Conservation (phyloP, 2,888 invertebrate species). For the Halictus ligatus region DNA sequence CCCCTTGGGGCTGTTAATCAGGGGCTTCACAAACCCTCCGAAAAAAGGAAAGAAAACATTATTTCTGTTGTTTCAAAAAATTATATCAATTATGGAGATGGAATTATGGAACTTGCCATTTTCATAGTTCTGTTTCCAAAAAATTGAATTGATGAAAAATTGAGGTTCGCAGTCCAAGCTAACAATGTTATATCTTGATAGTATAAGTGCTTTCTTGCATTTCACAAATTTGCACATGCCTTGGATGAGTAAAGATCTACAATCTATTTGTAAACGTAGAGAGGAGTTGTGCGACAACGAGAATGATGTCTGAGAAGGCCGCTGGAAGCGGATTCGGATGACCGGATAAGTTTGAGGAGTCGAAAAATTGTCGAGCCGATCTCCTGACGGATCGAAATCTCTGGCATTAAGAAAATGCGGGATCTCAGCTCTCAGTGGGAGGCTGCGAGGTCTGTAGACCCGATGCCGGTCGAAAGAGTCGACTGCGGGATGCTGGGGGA, state of each 20-base stretch:
- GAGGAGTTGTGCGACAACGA: not conserved
- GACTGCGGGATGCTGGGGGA: constrained; percentile 36
- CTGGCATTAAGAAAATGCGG: constrained; percentile 73
- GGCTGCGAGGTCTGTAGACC: constrained; percentile 54
- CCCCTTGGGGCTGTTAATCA: not conserved
- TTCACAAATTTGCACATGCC: too few relatives aligned
- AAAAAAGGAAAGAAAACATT: not conserved
- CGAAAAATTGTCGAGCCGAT: constrained; percentile 56
- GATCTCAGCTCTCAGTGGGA: constrained; percentile 63
- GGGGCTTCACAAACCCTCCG: not conserved
- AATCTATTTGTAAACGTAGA: too few relatives aligned
- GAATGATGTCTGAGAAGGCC: not conserved
- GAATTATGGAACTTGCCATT: too few relatives aligned
- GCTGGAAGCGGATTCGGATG: not conserved
- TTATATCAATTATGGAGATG: too few relatives aligned
- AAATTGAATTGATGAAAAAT: too few relatives aligned
- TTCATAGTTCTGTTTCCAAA: too few relatives aligned
- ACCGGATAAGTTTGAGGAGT: not conserved
- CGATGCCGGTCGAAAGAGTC: constrained; percentile 64
- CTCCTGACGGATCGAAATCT: constrained; percentile 69
- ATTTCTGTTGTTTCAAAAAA: too few relatives aligned
- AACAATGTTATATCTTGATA: too few relatives aligned
- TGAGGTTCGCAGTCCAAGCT: too few relatives aligned
- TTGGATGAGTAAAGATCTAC: too few relatives aligned
- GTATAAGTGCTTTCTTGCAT: too few relatives aligned